Evolutionary conservation across 2,797 vertebrate genomes (phyloP).

Genomic region (Perodicticus potto): DNA sequence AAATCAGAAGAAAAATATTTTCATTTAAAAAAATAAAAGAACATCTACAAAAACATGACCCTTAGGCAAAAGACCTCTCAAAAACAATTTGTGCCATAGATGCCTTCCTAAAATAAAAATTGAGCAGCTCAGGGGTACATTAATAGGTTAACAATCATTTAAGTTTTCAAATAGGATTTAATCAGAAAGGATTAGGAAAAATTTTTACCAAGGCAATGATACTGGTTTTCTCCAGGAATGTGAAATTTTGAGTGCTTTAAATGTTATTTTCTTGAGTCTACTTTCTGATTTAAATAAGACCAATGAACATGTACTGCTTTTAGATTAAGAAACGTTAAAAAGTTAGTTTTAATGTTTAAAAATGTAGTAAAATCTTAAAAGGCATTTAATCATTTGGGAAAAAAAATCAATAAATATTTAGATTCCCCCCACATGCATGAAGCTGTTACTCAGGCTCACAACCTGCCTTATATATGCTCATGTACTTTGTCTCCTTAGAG

Average conservation of each 20-base stretch:
- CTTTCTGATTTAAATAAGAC: slow-evolving; percentile 5
- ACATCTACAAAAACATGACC: not conserved
- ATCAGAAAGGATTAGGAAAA: not conserved
- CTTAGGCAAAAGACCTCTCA: not conserved
- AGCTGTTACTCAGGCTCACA: not conserved
- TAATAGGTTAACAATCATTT: not conserved
- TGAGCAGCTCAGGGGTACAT: not conserved
- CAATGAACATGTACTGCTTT: not conserved
- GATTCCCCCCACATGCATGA: not conserved
- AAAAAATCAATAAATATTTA: not conserved
- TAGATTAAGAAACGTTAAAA: slow-evolving; percentile 12
- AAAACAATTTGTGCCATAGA: not conserved
- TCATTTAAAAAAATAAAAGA: not conserved
- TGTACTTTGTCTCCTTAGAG: not conserved
- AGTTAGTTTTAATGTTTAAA: not conserved
- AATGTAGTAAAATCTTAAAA: slow-evolving; percentile 2
- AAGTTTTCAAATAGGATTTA: not conserved
- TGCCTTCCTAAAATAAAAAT: slow-evolving; percentile 12
- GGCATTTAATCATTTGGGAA: not conserved
- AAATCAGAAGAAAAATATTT: slow-evolving; percentile 18
- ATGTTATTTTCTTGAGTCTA: not conserved
- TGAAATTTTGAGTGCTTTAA: not conserved
- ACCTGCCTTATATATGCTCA: not conserved
- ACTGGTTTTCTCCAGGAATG: not conserved
- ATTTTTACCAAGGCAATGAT: slow-evolving; percentile 8